A percentile compares a stretch with the other conserved stretches of the same genome.
Evolutionary conservation across 2,797 vertebrate genomes (phyloP).

Genomic region (Pseudochirops corinnae): DNA sequence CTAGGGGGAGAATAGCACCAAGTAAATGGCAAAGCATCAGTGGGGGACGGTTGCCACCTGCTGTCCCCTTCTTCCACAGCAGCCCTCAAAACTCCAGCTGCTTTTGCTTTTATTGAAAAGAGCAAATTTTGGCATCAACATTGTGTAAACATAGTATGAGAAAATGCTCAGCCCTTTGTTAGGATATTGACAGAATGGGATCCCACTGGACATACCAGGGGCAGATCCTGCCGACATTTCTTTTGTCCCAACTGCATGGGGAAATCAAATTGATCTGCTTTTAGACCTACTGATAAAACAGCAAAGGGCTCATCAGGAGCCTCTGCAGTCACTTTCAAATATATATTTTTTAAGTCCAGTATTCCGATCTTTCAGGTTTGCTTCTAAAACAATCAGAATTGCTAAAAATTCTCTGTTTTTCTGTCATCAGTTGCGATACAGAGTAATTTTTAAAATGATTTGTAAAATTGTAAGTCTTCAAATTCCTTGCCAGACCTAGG

Average conservation of each 20-base stretch:
- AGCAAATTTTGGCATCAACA: constrained; percentile 32
- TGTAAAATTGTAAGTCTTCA: constrained; percentile 54
- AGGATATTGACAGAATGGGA: not conserved
- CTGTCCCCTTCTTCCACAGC: constrained; percentile 69
- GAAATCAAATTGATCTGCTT: constrained; percentile 44
- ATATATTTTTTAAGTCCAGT: constrained; percentile 29
- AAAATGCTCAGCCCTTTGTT: constrained; percentile 64
- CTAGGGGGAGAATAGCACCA: constrained; percentile 85
- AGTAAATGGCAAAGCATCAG: constrained; percentile 66
- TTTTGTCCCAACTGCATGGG: not conserved
- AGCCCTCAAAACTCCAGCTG: constrained; percentile 15
- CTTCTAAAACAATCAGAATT: constrained; percentile 62
- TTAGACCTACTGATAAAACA: not conserved
- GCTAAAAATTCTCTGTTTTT: constrained; percentile 63
- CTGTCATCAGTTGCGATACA: constrained; percentile 61
- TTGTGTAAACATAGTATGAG: constrained; percentile 51
- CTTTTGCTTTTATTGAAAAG: not conserved
- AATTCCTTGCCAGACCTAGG: constrained; percentile 66
- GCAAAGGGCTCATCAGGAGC: constrained; percentile 49
- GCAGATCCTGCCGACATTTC: constrained; percentile 38
- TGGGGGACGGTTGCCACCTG: constrained; percentile 70
- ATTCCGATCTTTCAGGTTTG: constrained; percentile 60
- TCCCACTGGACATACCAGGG: constrained; percentile 20
- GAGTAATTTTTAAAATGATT: constrained; percentile 36
- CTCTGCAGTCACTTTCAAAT: constrained; percentile 46